Percentiles rank a stretch among this genome's conserved stretches.
These are phyloP conservation scores for Centropristis striata DNA, from an alignment of 2,113 vertebrate genomes.

Conservation along the genomic window DNA sequence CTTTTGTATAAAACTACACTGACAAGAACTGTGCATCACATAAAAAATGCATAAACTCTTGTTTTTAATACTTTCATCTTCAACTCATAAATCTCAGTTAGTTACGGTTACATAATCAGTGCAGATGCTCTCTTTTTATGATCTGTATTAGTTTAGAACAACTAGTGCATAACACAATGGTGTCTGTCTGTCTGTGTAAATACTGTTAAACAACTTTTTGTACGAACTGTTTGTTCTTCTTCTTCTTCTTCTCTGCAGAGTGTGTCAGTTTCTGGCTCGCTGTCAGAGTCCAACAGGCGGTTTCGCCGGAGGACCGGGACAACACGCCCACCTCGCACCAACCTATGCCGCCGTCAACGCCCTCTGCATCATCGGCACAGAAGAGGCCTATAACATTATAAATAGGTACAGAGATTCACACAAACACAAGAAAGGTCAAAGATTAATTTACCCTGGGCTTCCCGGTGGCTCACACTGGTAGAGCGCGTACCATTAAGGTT, in stretches of 20 bases:
- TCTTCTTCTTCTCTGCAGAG: conserved; percentile 73
- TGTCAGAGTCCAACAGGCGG: conserved; percentile 94
- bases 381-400: conserved; percentile 92
- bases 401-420: conserved; percentile 87
- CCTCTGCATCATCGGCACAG: conserved; percentile 95
- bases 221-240: not conserved
- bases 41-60: not conserved
- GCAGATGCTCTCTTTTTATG: not conserved
- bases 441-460: too few species aligned
- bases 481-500: too few species aligned
- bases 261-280: conserved; percentile 92
- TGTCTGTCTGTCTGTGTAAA: not conserved
- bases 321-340: conserved; percentile 95
- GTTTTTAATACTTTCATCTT: not conserved
- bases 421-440: too few species aligned
- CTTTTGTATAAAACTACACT: not conserved
- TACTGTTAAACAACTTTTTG: not conserved
- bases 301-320: conserved; percentile 93
- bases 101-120: not conserved
- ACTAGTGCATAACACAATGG: too few species aligned
- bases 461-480: too few species aligned
- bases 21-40: too few species aligned
- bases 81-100: not conserved
- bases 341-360: conserved; percentile 96
- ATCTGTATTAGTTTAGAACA: too few species aligned